Evolutionary conservation across 2,888 invertebrate species (phyloP).

Genomic region (Neoaliturus tenellus): DNA sequence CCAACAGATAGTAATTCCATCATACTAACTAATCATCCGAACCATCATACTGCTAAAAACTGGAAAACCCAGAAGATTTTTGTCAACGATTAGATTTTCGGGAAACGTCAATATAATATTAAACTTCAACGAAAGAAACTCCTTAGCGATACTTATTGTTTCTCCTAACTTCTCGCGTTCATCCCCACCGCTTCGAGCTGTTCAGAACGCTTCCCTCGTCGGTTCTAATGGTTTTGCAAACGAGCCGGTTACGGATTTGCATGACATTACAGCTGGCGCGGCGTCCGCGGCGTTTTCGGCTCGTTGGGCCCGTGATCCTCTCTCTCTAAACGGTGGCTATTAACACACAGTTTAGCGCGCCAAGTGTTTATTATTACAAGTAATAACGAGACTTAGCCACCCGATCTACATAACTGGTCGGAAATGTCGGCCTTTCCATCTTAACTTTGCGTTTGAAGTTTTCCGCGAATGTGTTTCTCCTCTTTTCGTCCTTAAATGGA

Average conservation of each 20-base stretch:
- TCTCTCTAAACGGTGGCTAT: background rate
- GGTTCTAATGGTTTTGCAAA: conserved; percentile 38
- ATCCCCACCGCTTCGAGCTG: background rate
- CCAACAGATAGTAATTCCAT: too few relatives aligned
- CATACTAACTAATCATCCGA: too few relatives aligned
- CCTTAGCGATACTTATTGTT: too few relatives aligned
- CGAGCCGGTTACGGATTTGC: conserved; percentile 27
- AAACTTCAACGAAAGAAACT: too few relatives aligned
- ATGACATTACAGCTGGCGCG: conserved; percentile 3
- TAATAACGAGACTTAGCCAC: background rate
- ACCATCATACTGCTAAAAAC: too few relatives aligned
- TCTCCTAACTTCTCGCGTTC: too few relatives aligned
- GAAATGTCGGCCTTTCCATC: background rate
- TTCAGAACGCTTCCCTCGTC: background rate
- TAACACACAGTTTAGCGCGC: background rate
- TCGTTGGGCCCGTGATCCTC: conserved; percentile 16
- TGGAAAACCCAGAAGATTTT: too few relatives aligned
- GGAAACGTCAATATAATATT: too few relatives aligned
- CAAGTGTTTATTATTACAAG: conserved; percentile 17
- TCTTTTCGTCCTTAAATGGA: background rate
- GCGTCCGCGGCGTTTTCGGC: conserved; percentile 2
- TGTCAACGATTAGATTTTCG: too few relatives aligned
- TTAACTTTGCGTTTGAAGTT: background rate
- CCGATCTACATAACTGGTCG: background rate
- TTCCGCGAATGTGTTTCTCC: background rate